phyloP scores from a whole-genome alignment of 92 coral and sea anemone species.

The Siderastrea radians region DNA sequence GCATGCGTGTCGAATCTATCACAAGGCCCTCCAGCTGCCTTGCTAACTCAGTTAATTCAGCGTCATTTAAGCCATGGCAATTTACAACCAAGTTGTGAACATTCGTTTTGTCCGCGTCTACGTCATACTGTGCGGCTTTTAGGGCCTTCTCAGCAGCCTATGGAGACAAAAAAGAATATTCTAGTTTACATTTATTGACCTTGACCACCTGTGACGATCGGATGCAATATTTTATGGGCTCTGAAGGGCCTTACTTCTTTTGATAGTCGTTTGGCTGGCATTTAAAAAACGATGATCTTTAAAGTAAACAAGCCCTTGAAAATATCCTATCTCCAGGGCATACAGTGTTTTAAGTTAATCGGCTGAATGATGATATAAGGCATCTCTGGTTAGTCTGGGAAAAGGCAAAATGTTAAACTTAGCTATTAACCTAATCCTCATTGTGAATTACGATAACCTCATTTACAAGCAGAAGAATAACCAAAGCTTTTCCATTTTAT shows the following conservation, averaged over 20 bases:
- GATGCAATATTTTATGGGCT: not conserved
- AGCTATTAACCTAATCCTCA: not conserved
- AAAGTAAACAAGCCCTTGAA: not conserved
- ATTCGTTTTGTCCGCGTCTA: not conserved
- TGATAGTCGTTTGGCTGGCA: not conserved
- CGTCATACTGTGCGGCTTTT: not conserved
- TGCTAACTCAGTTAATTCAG: conserved; percentile 34
- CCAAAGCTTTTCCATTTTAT: conserved; percentile 6
- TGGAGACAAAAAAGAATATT: not conserved
- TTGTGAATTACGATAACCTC: not conserved
- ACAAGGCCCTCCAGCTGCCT: conserved; percentile 44
- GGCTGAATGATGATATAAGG: not conserved
- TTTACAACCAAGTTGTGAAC: conserved; percentile 28
- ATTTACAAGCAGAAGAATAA: not conserved
- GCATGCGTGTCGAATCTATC: conserved; percentile 78
- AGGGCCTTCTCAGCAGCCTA: conserved; percentile 21
- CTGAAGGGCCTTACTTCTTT: not conserved
- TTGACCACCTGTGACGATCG: not conserved
- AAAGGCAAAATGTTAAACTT: not conserved
- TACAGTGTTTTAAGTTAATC: too few relatives aligned
- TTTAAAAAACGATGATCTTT: not conserved
- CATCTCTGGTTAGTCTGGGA: not conserved
- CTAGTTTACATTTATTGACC: not conserved
- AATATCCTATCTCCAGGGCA: too few relatives aligned
- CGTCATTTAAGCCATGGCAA: conserved; percentile 2